Percentiles rank a stretch among this genome's conserved stretches.
These are phyloP conservation scores for Anableps anableps DNA, from an alignment of 2,797 vertebrate genomes.

Conservation along the genomic window DNA sequence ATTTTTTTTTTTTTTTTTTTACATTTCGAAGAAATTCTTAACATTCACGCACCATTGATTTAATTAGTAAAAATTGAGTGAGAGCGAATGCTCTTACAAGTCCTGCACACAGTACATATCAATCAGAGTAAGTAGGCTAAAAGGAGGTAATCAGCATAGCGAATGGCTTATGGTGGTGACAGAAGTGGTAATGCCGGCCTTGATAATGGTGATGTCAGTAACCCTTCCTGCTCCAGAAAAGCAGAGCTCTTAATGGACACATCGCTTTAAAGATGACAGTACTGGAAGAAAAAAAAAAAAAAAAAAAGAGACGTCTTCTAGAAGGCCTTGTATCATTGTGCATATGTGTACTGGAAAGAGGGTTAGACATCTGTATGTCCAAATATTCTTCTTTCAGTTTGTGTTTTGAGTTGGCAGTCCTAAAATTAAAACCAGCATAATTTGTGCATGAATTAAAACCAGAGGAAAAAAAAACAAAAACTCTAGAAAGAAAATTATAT, in stretches of 20 bases:
- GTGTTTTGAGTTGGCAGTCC: constrained; percentile 19
- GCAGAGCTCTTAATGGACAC: constrained; percentile 94
- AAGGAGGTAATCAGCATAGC: constrained; percentile 83
- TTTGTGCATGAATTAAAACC: constrained; percentile 34
- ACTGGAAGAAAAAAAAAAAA: constrained; percentile 85
- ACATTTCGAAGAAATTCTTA: constrained; percentile 74
- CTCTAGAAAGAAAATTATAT: constrained; percentile 44
- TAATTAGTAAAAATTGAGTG: constrained; percentile 81
- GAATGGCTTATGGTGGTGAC: constrained; percentile 90
- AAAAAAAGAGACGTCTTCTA: constrained; percentile 88
- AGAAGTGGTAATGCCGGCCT: constrained; percentile 92
- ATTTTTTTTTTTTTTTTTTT: constrained; percentile 50
- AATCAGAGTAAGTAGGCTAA: constrained; percentile 82
- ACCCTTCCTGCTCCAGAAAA: constrained; percentile 85
- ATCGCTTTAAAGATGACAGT: constrained; percentile 92
- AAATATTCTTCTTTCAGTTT: constrained; percentile 46
- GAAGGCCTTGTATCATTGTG: constrained; percentile 80
- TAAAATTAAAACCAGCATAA: constrained; percentile 31
- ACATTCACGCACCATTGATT: constrained; percentile 82
- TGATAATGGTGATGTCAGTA: constrained; percentile 97
- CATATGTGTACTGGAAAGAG: constrained; percentile 43
- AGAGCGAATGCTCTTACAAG: constrained; percentile 79
- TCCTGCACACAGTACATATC: constrained; percentile 81
- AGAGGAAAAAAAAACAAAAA: constrained; percentile 38
- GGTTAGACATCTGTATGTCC: constrained; percentile 60